A percentile compares a stretch with the other conserved stretches of the same genome.
Evolutionary conservation across 2,797 vertebrate genomes (phyloP).

Genomic region (Danio jaintianensis): DNA sequence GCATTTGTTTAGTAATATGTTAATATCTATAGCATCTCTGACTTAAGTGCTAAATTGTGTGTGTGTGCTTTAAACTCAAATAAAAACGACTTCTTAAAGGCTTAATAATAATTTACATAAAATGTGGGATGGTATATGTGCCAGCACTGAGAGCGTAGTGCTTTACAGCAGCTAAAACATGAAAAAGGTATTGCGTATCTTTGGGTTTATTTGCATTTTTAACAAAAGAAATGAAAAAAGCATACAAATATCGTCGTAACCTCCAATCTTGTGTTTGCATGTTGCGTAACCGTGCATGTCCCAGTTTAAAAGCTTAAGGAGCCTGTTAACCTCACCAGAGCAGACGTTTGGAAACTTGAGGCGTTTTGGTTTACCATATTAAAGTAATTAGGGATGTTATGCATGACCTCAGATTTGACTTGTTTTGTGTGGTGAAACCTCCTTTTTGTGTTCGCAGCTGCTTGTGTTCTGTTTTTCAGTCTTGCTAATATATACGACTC

Average conservation of each 20-base stretch:
- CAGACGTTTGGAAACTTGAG: neutral
- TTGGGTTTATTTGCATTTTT: constrained; percentile 3
- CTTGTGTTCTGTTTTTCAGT: too few relatives aligned
- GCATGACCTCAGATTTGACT: neutral
- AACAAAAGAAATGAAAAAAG: constrained; percentile 21
- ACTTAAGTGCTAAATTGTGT: neutral
- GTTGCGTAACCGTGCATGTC: neutral
- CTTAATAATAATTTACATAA: neutral
- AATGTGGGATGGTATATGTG: neutral
- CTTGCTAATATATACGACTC: too few relatives aligned
- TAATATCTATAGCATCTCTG: too few relatives aligned
- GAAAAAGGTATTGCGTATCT: too few relatives aligned
- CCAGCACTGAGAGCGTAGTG: neutral
- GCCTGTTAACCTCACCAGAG: neutral
- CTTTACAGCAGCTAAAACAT: neutral
- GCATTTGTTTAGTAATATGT: too few relatives aligned
- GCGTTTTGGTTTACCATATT: neutral
- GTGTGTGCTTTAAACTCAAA: neutral
- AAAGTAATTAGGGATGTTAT: neutral
- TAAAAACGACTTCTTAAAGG: neutral
- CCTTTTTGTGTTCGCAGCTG: too few relatives aligned
- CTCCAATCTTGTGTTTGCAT: constrained; percentile 31
- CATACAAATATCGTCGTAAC: neutral
- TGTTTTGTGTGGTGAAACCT: too few relatives aligned
- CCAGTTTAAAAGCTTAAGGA: neutral